phyloP scores from a whole-genome alignment of 2,888 invertebrate species.

The Amitus sp. region DNA sequence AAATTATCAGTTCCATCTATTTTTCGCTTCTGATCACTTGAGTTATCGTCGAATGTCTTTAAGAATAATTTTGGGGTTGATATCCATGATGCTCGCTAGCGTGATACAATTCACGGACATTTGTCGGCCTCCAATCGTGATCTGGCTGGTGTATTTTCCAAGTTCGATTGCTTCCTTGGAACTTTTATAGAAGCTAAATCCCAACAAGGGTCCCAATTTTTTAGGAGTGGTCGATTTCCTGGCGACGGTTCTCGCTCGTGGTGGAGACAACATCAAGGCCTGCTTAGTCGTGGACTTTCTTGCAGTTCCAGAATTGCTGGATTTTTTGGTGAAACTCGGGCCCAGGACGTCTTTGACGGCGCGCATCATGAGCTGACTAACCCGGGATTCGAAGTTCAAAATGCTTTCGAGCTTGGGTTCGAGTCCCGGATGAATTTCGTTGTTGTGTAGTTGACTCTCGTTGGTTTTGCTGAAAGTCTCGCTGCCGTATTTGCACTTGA shows the following conservation, averaged over 20 bases:
- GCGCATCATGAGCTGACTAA: constrained; percentile 47
- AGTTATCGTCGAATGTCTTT: constrained; percentile 55
- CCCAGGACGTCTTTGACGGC: constrained; percentile 14
- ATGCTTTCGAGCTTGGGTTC: constrained; percentile 52
- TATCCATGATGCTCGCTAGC: constrained; percentile 68
- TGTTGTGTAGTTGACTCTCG: constrained; percentile 54
- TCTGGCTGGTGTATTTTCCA: constrained; percentile 66
- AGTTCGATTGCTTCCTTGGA: constrained; percentile 63
- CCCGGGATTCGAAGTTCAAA: constrained; percentile 39
- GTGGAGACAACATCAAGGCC: constrained; percentile 27
- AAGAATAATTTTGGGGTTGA: constrained; percentile 67
- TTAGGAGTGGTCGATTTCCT: constrained; percentile 68
- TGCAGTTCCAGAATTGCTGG: constrained; percentile 51
- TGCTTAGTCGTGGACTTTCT: constrained; percentile 66
- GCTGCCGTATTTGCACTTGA: constrained; percentile 64
- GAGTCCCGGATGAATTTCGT: constrained; percentile 52
- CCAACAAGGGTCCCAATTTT: constrained; percentile 42
- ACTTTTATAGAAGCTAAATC: constrained; percentile 68
- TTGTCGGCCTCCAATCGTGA: constrained; percentile 68
- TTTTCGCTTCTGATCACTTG: too few species aligned
- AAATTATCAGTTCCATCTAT: background rate
- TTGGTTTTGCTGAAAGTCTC: constrained; percentile 52
- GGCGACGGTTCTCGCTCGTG: constrained; percentile 55
- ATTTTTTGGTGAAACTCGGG: background rate
- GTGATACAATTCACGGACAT: constrained; percentile 68